A percentile compares a stretch with the other conserved stretches of the same genome.
Evolutionary conservation across 2,888 invertebrate species (phyloP).

Genomic region (Tipula unca): DNA sequence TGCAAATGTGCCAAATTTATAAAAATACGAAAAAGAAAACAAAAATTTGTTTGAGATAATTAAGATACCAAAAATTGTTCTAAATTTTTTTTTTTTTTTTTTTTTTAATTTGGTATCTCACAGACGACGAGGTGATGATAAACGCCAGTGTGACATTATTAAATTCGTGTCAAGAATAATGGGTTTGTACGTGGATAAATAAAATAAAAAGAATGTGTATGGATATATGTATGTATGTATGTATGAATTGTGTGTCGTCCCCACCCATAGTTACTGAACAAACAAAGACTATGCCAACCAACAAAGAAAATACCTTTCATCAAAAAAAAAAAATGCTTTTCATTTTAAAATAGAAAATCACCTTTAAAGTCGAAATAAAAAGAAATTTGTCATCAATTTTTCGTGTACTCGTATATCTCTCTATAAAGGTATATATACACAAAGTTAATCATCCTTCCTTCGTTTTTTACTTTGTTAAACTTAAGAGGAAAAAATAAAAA

Average conservation of each 20-base stretch:
- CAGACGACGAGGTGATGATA: not conserved
- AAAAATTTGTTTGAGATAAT: not conserved
- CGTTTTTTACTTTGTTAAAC: constrained; percentile 8
- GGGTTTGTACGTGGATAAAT: not conserved
- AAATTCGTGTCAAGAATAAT: not conserved
- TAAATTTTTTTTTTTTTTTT: not conserved
- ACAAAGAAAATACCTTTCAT: not conserved
- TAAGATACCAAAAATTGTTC: not conserved
- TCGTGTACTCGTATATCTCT: not conserved
- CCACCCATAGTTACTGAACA: not conserved
- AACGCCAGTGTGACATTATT: not conserved
- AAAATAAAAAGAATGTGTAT: not conserved
- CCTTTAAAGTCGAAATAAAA: not conserved
- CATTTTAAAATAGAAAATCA: not conserved
- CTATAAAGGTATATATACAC: not conserved
- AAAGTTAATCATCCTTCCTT: not conserved
- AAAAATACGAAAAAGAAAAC: not conserved
- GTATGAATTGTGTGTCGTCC: not conserved
- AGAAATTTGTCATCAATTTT: not conserved
- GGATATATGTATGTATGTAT: not conserved
- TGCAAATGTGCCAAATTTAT: not conserved
- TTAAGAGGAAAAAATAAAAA: not conserved
- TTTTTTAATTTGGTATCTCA: not conserved
- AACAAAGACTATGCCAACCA: not conserved
- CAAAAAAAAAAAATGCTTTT: not conserved